Conservation (phyloP, 2,113 vertebrate species). For the Trematocara stigmaticum region DNA sequence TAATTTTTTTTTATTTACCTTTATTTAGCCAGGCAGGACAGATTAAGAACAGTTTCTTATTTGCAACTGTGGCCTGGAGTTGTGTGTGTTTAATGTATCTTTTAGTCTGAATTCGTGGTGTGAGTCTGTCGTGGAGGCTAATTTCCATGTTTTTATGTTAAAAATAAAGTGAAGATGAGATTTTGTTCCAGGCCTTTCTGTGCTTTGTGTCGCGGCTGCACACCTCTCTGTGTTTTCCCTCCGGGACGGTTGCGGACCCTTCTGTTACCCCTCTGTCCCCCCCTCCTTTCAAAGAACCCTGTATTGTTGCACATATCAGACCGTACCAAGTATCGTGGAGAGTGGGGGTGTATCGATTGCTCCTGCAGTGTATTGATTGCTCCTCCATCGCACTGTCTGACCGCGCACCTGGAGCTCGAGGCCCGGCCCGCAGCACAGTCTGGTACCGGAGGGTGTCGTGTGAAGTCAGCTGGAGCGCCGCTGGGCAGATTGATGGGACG, state of each 20-base stretch:
- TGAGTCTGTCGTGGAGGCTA: background rate
- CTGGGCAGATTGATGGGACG: background rate
- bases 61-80: too few species aligned
- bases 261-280: background rate
- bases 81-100: background rate
- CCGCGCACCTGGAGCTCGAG: slow-evolving; percentile 19
- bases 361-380: background rate
- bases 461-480: background rate
- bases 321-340: slow-evolving; percentile 29
- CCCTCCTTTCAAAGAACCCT: background rate
- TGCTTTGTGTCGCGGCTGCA: background rate
- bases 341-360: slow-evolving; percentile 22
- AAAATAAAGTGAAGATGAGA: background rate
- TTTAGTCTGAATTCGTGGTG: background rate
- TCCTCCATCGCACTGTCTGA: background rate
- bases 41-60: too few species aligned
- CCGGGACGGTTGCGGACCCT: background rate
- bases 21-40: too few species aligned
- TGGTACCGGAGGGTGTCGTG: background rate
- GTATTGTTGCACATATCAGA: slow-evolving; percentile 10
- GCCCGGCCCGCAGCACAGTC: background rate
- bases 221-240: background rate
- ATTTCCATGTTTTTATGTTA: background rate
- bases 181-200: background rate
- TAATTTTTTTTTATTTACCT: too few species aligned